Base-by-base conservation (phyloP, 2,113 vertebrate genomes). In the Carollia perspicillata region DNA sequence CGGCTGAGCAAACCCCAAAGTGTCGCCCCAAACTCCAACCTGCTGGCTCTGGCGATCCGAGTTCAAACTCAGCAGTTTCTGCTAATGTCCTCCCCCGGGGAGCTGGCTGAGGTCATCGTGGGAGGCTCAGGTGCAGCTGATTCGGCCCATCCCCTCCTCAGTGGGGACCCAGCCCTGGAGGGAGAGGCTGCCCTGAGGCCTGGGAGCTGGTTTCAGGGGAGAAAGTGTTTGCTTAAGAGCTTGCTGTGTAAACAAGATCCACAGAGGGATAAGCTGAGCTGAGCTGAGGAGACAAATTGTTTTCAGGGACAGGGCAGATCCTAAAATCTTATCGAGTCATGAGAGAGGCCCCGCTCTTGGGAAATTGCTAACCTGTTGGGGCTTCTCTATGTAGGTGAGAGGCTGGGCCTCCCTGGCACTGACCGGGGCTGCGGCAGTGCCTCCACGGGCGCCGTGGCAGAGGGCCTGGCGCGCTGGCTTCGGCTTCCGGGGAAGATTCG, bases 181-280 rank as follows among this genome's bases (percentile, higher is more conserved):
- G 78, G 81, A 55, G 72, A 74, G 51, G 78, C 75, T 26, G 28
- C 69, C 88, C 55, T 0, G 37, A 47, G 93, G 96, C 93, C 40
- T 10, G 49, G 68, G 77, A 69, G 72, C 85, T 18, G 86, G 90
- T 93, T 93, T 87, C 95, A 51, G 65, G 69, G n/a, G 80, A 35
- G 93, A 89, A 92, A 79, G 47, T 8, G 2, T 96, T 95, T 97
- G 83, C 83, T 78, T 83, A 97, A 84, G 94, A 89, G 71, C 85
- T 72, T 97, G 90, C 97, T 96, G 94, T 96, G 42, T 96, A 79
- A 91, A 97, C 85, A 95, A 88, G 96, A 95, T 96, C 14, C 11
- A 2, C 33, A 12, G 28, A 14, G 14, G 79, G 93, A 96, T 96
- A 94, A 97, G 75, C 55, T 0, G 0, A 23, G 18, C 26, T 0